These are phyloP conservation scores for Sterna hirundo DNA, from an alignment of 2,113 vertebrate genomes.

Conservation along the genomic window DNA sequence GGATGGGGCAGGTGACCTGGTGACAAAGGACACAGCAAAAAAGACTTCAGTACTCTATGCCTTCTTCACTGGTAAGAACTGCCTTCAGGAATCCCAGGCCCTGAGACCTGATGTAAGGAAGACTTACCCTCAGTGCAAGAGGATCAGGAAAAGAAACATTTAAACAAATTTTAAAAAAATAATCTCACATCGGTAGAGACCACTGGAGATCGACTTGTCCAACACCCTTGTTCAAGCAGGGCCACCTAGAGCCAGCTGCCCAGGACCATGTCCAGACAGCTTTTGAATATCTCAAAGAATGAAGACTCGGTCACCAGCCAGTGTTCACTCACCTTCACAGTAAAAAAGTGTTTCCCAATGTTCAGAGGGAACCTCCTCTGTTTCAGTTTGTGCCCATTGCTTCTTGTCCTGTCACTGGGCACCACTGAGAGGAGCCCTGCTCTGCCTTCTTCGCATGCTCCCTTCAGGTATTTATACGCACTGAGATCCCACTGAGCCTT, in stretches of 20 bases:
- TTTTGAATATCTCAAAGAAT: neutral
- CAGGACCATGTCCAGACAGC: neutral
- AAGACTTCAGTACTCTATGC: neutral
- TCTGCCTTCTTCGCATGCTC: neutral
- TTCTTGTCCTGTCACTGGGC: neutral
- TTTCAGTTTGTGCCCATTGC: neutral
- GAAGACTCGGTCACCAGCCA: neutral
- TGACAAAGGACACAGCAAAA: neutral
- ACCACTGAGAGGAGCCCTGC: neutral
- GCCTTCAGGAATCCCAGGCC: neutral
- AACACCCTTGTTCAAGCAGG: neutral
- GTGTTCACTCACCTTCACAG: neutral
- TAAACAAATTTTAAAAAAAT: neutral
- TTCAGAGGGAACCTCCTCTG: neutral
- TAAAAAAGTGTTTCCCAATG: neutral
- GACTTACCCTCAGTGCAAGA: neutral
- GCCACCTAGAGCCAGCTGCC: neutral
- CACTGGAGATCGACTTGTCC: neutral
- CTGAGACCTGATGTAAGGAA: neutral
- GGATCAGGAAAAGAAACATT: neutral
- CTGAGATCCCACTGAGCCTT: neutral
- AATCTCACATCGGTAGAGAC: neutral
- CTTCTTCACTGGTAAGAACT: neutral
- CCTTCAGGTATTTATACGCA: neutral
- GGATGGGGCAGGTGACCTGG: neutral